Evolutionary conservation across 92 coral and sea anemone species (phyloP).

Genomic region (Epizoanthus rinbou): DNA sequence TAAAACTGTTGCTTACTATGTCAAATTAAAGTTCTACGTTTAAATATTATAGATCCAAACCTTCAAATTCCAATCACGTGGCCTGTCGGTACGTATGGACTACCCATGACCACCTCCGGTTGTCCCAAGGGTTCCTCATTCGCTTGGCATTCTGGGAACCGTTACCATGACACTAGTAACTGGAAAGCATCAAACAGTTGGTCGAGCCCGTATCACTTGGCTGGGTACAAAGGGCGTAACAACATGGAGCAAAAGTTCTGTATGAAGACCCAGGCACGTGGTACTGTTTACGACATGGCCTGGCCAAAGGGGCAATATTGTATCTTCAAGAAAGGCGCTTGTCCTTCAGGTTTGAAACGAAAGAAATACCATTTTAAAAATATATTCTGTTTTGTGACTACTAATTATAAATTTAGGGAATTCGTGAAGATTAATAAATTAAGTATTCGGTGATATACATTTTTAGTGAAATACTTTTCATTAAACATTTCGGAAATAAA

Average conservation of each 20-base stretch:
- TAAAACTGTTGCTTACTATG: no score
- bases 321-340: constrained; percentile 47
- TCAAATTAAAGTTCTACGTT: no score
- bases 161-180: constrained; percentile 55
- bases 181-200: background rate
- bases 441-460: no score
- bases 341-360: no score
- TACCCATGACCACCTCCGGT: constrained; percentile 55
- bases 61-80: constrained; percentile 50
- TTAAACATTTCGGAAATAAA: no score
- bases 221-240: background rate
- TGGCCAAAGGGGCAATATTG: constrained; percentile 58
- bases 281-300: background rate
- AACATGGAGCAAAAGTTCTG: constrained; percentile 56
- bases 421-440: no score
- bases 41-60: constrained; percentile 19
- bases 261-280: constrained; percentile 44
- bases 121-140: constrained; percentile 48
- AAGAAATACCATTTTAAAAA: no score
- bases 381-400: no score
- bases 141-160: constrained; percentile 51
- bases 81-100: constrained; percentile 66
- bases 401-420: no score
- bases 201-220: constrained; percentile 49
- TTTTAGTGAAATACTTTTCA: no score